Conservation (phyloP, 2,797 vertebrate species). For the Spinus olivaceus region DNA sequence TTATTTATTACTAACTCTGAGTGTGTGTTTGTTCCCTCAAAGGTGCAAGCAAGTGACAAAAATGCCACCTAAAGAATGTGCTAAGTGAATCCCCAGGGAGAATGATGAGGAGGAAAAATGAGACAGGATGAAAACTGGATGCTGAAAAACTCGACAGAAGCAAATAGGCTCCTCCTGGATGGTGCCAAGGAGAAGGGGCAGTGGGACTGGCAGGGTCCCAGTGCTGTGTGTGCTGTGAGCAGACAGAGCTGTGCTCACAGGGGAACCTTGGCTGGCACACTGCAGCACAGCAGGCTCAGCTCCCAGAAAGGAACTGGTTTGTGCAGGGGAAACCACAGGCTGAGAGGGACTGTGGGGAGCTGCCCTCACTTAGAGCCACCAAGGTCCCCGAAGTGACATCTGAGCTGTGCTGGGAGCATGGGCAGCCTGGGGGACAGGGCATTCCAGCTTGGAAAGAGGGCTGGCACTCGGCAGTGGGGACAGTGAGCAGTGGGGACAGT, state of each 20-base stretch:
- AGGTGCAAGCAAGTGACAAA: slow-evolving; percentile 38
- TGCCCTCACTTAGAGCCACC: neutral
- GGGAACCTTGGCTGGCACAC: neutral
- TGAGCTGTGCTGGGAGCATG: neutral
- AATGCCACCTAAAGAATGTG: neutral
- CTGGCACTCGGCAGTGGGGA: neutral
- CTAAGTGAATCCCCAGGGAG: neutral
- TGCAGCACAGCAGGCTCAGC: neutral
- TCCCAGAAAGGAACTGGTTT: neutral
- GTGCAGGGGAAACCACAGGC: neutral
- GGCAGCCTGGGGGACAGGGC: neutral
- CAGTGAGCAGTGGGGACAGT: too few species aligned
- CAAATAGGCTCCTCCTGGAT: neutral
- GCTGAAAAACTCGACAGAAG: neutral
- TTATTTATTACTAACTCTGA: slow-evolving; percentile 26
- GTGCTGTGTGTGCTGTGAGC: neutral
- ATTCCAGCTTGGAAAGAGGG: neutral
- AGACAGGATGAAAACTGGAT: neutral
- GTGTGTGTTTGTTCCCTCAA: neutral
- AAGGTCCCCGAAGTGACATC: neutral
- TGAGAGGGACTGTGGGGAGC: neutral
- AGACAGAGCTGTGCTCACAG: neutral
- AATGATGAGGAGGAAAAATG: neutral
- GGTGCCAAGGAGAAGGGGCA: neutral
- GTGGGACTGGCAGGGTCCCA: neutral